Conservation (phyloP, 1,140 invertebrate genomes). For the Pseudoatta argentina region DNA sequence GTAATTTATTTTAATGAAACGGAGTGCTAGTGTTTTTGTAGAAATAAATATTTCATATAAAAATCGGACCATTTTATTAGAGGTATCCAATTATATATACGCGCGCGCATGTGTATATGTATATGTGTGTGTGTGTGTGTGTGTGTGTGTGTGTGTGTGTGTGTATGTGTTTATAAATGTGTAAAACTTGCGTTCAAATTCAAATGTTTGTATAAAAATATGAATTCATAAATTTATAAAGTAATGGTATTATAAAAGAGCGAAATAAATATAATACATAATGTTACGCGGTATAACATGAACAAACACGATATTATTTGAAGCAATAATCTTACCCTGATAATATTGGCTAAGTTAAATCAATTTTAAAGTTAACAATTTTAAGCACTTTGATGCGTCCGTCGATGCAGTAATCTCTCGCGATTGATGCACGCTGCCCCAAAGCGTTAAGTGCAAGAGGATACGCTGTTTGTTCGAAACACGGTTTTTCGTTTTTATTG, state of each 20-base stretch:
- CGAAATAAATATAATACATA: background rate
- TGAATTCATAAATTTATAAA: background rate
- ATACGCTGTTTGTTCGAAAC: slow-evolving; percentile 2
- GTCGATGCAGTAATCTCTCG: slow-evolving; percentile 19
- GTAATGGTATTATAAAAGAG: background rate
- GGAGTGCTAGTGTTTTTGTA: background rate
- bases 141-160: too few species aligned
- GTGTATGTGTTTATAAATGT: too few species aligned
- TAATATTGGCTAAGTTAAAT: slow-evolving; percentile 27
- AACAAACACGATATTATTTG: background rate
- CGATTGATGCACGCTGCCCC: background rate
- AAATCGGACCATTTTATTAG: background rate
- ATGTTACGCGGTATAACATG: background rate
- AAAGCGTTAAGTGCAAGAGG: slow-evolving; percentile 11
- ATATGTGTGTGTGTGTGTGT: too few species aligned
- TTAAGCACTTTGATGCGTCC: background rate
- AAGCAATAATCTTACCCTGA: background rate
- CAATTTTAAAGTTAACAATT: slow-evolving; percentile 42
- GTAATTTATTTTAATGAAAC: background rate
- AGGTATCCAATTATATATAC: background rate
- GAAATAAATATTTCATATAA: background rate
- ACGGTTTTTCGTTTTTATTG: slow-evolving; percentile 49
- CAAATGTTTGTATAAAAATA: background rate
- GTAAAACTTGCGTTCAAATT: background rate
- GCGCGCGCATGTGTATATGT: too few species aligned